Conservation (phyloP, 35 echinoderm and acorn worm species). For the Lytechinus pictus region DNA sequence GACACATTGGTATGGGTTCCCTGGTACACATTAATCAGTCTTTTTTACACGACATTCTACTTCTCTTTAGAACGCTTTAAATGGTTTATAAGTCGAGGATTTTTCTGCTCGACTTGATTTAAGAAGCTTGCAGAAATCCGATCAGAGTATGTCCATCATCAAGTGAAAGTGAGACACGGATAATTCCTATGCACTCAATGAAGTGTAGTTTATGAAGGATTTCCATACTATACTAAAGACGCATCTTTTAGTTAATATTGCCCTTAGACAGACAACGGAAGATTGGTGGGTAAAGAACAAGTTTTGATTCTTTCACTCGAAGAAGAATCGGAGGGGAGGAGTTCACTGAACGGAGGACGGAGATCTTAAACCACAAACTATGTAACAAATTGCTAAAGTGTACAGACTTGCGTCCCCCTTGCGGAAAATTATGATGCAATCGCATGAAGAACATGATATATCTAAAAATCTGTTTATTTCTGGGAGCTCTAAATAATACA, state of each 20-base stretch:
- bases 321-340: constrained; percentile 21
- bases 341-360: not conserved
- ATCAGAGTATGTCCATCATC: not conserved
- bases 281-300: not conserved
- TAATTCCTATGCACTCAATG: not conserved
- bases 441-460: too few species aligned
- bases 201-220: not conserved
- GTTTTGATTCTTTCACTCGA: not conserved
- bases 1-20: not conserved
- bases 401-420: not conserved
- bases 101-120: constrained; percentile 4
- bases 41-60: not conserved
- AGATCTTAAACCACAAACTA: not conserved
- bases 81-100: not conserved
- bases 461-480: too few species aligned
- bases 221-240: not conserved
- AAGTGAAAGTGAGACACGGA: not conserved
- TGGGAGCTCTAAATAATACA: too few species aligned
- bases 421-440: too few species aligned
- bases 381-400: not conserved
- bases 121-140: not conserved
- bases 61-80: not conserved
- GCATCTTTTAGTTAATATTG: not conserved
- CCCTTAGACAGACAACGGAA: not conserved
- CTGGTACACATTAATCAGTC: not conserved